Evolutionary conservation across 2,797 vertebrate species (phyloP), one percentile per base, ranked within the genome.

Genomic region (Crocodylus rhombifer): DNA sequence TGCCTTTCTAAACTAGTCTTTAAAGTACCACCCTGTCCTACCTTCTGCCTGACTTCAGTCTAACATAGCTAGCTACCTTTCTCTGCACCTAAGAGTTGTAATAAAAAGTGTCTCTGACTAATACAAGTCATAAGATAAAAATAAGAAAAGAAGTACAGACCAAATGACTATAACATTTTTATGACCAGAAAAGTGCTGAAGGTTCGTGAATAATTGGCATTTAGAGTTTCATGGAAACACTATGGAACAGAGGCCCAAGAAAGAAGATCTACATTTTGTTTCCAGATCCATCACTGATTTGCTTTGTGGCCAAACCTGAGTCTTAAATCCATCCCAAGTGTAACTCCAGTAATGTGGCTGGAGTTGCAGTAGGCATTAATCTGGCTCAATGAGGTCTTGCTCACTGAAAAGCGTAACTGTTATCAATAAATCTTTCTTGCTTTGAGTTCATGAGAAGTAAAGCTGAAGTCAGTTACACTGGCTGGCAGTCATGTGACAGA

Each of bases 301-400:
- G 28, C 26, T 42, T n/a, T 28, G 36, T 61, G 10, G 21, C 30
- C 26, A 65, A 11, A 7, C 30, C 7, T 80, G 18, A 16, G 7
- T 30, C 30, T 73, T 60, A 26, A 77, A 83, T 26, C 56, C 7
- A 36, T 33, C 69, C 69, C n/a, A n/a, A n/a, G 1, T 0, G 77
- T 51, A 80, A 57, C 42, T 58, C 23, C 7, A n/a, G 42, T 1
- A 0, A 84, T 65, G 15, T 0, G 77, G 4, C 57, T 0, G 1
- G 20, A 74, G n/a, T 30, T 57, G 42, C 51, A 30, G 14, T 51
- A 23, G 17, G 15, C 23, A 63, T 36, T 36, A 25, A 21, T 9
- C 61, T 69, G 3, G 14, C 42, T 75, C 57, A 77, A 77, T 84
- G 64, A 14, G 3, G n/a, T 28, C 55, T 65, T 81, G 58, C 58